Percentiles rank a stretch among this genome's conserved stretches.
Conservation (phyloP, 2,797 vertebrate genomes). For the Carapus acus region DNA sequence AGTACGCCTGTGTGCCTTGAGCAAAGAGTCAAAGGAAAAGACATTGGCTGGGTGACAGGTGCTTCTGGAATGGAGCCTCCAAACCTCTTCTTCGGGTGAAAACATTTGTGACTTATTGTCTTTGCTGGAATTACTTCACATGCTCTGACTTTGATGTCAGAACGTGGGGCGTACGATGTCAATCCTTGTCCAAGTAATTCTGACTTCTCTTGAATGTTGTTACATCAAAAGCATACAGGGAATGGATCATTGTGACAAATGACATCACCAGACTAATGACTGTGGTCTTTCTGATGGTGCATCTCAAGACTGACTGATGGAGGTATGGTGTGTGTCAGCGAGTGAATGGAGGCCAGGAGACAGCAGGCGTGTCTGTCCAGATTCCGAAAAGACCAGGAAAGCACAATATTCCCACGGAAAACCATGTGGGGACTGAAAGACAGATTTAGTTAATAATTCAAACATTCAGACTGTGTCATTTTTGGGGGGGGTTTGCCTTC, state of each 20-base stretch:
- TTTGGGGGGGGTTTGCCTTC: too few relatives aligned
- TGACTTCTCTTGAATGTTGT: constrained; percentile 9
- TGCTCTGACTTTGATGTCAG: constrained; percentile 20
- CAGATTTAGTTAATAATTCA: too few relatives aligned
- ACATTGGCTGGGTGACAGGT: constrained; percentile 35
- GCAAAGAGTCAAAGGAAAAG: constrained; percentile 34
- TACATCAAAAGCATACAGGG: constrained; percentile 31
- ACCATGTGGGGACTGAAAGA: too few relatives aligned
- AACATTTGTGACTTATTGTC: constrained; percentile 36
- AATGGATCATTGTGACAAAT: constrained; percentile 30
- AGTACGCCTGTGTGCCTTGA: constrained; percentile 55
- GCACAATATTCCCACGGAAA: too few relatives aligned
- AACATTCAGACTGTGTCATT: constrained; percentile 16
- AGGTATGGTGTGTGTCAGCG: constrained; percentile 14
- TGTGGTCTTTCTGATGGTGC: constrained; percentile 29
- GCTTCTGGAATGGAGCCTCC: too few relatives aligned
- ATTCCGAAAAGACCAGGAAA: too few relatives aligned
- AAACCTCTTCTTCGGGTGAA: too few relatives aligned
- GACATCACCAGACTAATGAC: constrained; percentile 42
- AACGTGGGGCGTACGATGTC: constrained; percentile 12
- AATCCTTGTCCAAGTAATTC: constrained; percentile 23
- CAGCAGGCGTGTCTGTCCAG: constrained; percentile 8
- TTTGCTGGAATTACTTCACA: constrained; percentile 35
- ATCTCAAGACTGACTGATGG: constrained; percentile 26
- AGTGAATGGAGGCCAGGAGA: constrained; percentile 13